Conservation (phyloP, 53 echinoderm and acorn worm species). For the Henricia sp. region DNA sequence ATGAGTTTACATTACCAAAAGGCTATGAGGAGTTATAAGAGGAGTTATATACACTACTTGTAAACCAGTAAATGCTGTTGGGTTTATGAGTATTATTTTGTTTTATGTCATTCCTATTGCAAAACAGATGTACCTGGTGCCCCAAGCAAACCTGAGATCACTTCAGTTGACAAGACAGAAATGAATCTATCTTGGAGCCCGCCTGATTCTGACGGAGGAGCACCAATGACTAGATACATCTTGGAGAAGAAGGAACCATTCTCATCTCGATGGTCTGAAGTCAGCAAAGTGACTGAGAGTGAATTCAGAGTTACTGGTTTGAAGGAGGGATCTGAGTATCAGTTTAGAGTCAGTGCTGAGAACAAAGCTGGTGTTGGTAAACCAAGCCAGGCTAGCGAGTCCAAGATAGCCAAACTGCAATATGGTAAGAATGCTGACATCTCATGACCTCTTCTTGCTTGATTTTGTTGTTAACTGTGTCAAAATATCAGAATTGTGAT, state of each 20-base stretch:
- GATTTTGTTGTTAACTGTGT: not conserved
- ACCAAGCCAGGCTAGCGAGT: constrained; percentile 79
- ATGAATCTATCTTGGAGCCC: constrained; percentile 93
- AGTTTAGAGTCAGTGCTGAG: constrained; percentile 95
- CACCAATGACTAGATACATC: constrained; percentile 88
- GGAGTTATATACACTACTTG: too few species aligned
- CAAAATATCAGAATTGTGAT: too few species aligned
- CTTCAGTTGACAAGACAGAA: constrained; percentile 73
- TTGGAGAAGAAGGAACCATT: constrained; percentile 87
- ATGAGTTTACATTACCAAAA: too few species aligned
- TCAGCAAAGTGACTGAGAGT: constrained; percentile 74
- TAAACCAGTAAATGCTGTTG: not conserved
- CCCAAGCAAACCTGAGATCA: constrained; percentile 82
- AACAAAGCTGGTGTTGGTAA: constrained; percentile 96
- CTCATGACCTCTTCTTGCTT: not conserved
- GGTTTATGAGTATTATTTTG: not conserved
- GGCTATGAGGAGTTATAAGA: too few species aligned
- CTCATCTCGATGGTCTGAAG: constrained; percentile 85
- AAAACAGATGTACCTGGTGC: constrained; percentile 89
- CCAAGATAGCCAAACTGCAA: constrained; percentile 87
- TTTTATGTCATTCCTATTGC: not conserved
- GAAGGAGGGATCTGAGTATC: constrained; percentile 83
- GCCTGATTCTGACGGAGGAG: constrained; percentile 86
- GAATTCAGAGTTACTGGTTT: constrained; percentile 78
- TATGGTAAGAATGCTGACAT: constrained; percentile 73